phyloP scores from a whole-genome alignment of 2,888 invertebrate species.

The Hedychridium roseum region DNA sequence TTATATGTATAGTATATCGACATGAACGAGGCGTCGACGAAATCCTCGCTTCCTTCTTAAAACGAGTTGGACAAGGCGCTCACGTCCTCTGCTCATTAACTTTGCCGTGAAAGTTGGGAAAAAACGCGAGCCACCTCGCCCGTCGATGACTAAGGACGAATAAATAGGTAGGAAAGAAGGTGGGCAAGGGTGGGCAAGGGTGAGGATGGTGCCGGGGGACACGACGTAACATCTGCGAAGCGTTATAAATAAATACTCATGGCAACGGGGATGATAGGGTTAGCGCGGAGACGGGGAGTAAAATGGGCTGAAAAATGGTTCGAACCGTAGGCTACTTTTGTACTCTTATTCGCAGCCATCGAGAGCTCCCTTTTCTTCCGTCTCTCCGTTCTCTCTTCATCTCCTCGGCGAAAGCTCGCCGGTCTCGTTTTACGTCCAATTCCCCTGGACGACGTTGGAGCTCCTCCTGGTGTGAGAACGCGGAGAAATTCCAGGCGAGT shows the following conservation, averaged over 20 bases:
- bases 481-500: too few species aligned
- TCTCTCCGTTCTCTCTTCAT: background rate
- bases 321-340: conserved; percentile 34
- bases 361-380: conserved; percentile 11
- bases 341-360: conserved; percentile 36
- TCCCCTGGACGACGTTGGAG: too few species aligned
- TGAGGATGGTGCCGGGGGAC: conserved; percentile 7
- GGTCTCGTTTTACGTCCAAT: too few species aligned
- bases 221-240: conserved; percentile 1
- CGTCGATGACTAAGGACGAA: conserved; percentile 26
- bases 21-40: too few species aligned
- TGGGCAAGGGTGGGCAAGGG: conserved; percentile 29
- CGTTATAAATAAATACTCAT: conserved; percentile 16
- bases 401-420: background rate
- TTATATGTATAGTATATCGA: background rate
- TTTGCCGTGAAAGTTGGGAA: too few species aligned
- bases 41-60: too few species aligned
- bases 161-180: conserved; percentile 40
- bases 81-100: too few species aligned
- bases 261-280: background rate
- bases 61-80: too few species aligned
- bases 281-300: background rate
- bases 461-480: too few species aligned
- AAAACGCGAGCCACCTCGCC: too few species aligned
- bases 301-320: conserved; percentile 1